Conservation (phyloP, 53 echinoderm and acorn worm species). For the Paracentrotus lividus region DNA sequence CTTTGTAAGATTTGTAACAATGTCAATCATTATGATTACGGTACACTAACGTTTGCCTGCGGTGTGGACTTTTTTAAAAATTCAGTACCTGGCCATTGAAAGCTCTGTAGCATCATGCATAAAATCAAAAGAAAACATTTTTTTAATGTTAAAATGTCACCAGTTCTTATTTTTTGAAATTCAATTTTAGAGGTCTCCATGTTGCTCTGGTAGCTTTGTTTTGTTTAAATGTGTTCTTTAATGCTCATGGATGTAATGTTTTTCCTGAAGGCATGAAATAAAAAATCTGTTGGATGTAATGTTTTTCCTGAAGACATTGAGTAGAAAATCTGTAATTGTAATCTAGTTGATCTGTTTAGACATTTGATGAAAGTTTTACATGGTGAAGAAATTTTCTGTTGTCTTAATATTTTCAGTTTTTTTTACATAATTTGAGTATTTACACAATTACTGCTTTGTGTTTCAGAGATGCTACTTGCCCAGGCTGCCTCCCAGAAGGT, state of each 20-base stretch:
- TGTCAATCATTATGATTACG: too few species aligned
- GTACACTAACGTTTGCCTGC: too few species aligned
- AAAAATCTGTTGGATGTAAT: neutral
- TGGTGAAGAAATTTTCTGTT: neutral
- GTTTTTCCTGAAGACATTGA: neutral
- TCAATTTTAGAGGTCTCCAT: neutral
- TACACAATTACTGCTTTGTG: neutral
- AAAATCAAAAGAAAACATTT: neutral
- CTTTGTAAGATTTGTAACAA: too few species aligned
- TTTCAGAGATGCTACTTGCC: conserved; percentile 84
- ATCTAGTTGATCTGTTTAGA: too few species aligned
- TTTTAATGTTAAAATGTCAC: neutral
- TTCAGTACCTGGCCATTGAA: neutral
- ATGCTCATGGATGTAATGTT: neutral
- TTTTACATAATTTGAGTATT: too few species aligned
- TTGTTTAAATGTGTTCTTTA: neutral
- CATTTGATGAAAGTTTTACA: neutral
- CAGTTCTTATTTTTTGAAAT: neutral
- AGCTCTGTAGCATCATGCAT: neutral
- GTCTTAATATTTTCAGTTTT: neutral
- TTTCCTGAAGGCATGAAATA: too few species aligned
- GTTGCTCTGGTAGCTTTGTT: neutral
- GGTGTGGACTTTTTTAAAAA: too few species aligned
- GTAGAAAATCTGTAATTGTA: too few species aligned
- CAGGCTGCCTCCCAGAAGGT: conserved; percentile 93